Evolutionary conservation across 2,888 invertebrate genomes (phyloP).

Genomic region (Congeria kusceri): DNA sequence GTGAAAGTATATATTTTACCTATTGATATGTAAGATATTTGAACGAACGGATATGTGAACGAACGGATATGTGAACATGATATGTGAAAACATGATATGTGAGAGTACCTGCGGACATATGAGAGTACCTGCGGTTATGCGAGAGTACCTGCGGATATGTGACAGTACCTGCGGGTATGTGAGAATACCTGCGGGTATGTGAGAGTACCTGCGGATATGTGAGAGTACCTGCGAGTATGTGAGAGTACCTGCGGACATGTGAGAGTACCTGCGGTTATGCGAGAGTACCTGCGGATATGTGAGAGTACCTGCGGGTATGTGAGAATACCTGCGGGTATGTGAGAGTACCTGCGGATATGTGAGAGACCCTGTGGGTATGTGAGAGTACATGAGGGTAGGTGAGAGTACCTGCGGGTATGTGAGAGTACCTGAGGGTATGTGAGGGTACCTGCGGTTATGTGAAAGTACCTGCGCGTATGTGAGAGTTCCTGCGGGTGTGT

Average conservation of each 20-base stretch:
- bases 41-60: too few relatives aligned
- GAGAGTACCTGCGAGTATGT: not conserved
- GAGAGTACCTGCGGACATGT: slow-evolving; percentile 92
- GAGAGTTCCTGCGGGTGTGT: slow-evolving; percentile 89
- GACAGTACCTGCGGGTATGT: slow-evolving; percentile 92
- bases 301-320: not conserved
- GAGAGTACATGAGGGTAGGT: too few relatives aligned
- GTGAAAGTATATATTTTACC: too few relatives aligned
- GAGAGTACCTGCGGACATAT: too few relatives aligned
- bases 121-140: too few relatives aligned
- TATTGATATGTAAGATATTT: too few relatives aligned
- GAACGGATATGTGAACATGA: not conserved
- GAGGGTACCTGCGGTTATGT: too few relatives aligned
- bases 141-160: not conserved
- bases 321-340: not conserved
- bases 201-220: too few relatives aligned
- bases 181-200: slow-evolving; percentile 87
- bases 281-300: slow-evolving; percentile 82
- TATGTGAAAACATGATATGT: too few relatives aligned
- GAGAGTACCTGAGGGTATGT: too few relatives aligned
- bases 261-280: slow-evolving; percentile 86
- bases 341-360: slow-evolving; percentile 92
- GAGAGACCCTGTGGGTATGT: slow-evolving; percentile 87
- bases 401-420: not conserved
- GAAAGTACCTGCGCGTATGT: slow-evolving; percentile 91